phyloP scores from a whole-genome alignment of 2,888 invertebrate species.

The Acleris sparsana region DNA sequence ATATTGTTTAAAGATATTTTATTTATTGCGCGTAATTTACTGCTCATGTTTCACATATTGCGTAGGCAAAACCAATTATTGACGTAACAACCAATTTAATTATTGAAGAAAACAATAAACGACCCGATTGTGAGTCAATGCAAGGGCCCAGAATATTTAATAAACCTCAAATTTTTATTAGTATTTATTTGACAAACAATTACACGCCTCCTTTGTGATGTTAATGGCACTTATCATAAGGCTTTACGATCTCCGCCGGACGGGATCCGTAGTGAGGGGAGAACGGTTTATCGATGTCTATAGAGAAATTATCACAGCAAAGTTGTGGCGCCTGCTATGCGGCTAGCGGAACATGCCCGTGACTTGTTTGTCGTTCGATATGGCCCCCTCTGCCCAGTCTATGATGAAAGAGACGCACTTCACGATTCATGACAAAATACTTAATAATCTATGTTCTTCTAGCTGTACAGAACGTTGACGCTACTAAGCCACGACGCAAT shows the following conservation, averaged over 20 bases:
- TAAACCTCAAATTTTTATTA: slow-evolving; percentile 81
- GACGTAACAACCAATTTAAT: slow-evolving; percentile 18
- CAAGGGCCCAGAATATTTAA: slow-evolving; percentile 68
- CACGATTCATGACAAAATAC: no score
- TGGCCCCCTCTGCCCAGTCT: no score
- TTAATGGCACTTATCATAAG: slow-evolving; percentile 78
- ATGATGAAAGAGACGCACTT: no score
- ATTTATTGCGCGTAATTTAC: no score
- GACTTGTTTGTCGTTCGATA: no score
- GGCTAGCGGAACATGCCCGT: no score
- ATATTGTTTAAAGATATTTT: no score
- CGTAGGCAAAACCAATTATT: slow-evolving; percentile 27
- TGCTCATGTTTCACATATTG: slow-evolving; percentile 4
- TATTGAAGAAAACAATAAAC: slow-evolving; percentile 33
- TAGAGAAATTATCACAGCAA: slow-evolving; percentile 2
- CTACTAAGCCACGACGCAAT: no score
- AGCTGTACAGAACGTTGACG: no score
- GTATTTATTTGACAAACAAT: slow-evolving; percentile 84
- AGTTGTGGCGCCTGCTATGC: background rate
- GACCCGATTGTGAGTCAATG: slow-evolving; percentile 21
- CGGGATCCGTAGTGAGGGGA: slow-evolving; percentile 55
- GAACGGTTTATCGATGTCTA: slow-evolving; percentile 43
- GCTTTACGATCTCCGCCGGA: slow-evolving; percentile 69
- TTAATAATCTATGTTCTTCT: no score
- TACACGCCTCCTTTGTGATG: slow-evolving; percentile 81